These are phyloP conservation scores for Thereva nobilitata DNA, from an alignment of 2,888 invertebrate genomes.

Conservation along the genomic window DNA sequence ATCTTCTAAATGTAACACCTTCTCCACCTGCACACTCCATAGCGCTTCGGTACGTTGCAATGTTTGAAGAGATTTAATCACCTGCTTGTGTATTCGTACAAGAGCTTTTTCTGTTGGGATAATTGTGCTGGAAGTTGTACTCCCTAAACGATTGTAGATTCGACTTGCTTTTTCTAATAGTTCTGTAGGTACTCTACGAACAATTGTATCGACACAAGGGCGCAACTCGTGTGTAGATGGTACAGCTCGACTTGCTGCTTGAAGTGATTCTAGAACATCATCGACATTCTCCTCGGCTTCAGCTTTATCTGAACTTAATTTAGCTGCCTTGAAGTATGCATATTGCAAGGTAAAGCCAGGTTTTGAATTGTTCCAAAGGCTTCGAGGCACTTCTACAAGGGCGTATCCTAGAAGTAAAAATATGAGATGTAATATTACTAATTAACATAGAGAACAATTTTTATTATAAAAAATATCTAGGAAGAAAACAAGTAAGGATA, in stretches of 20 bases:
- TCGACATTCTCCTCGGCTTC: constrained; percentile 97
- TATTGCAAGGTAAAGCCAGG: constrained; percentile 82
- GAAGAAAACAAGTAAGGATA: neutral
- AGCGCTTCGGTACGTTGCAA: constrained; percentile 92
- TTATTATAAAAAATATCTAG: neutral
- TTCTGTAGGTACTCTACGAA: constrained; percentile 83
- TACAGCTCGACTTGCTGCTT: constrained; percentile 78
- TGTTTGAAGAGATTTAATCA: constrained; percentile 89
- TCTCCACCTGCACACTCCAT: constrained; percentile 84
- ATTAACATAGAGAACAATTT: neutral
- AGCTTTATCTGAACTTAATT: constrained; percentile 90
- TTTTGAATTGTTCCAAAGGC: constrained; percentile 88
- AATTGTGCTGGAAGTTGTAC: constrained; percentile 65
- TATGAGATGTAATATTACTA: neutral
- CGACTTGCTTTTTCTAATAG: constrained; percentile 75
- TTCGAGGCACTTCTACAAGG: constrained; percentile 91
- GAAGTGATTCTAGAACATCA: constrained; percentile 90
- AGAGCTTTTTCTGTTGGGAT: constrained; percentile 81
- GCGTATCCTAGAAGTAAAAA: constrained; percentile 70
- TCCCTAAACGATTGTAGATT: constrained; percentile 52
- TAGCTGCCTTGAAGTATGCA: constrained; percentile 92
- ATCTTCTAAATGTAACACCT: constrained; percentile 84
- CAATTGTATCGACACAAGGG: constrained; percentile 82
- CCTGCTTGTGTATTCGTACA: constrained; percentile 88
- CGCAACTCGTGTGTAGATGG: constrained; percentile 75